Evolutionary conservation across 2,888 invertebrate species (phyloP), one percentile per base, ranked within the genome.

Genomic region (Patella pellucida): DNA sequence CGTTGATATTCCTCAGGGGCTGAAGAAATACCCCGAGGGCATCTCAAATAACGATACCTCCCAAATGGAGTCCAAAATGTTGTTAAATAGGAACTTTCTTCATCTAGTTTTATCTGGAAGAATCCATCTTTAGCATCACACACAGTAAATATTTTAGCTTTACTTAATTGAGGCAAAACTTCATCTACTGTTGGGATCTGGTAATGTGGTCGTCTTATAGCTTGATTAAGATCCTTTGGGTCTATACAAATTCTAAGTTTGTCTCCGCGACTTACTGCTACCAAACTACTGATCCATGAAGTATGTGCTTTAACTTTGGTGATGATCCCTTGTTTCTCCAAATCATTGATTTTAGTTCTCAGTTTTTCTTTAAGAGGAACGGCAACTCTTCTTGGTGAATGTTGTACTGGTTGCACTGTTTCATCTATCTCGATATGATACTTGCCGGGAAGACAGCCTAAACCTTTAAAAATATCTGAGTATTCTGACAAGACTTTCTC

Each of bases 31-130:
- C 79, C 78, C 70, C 15, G 56, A 56, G 5, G 56, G 2, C 56
- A 56, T 4, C 56, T 56, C 15, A 82, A 78, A 72, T 73, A 82
- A 23, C 74, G 14, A 23, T 77, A 81, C 50, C 81, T 71, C 19
- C 79, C 78, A n/a, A 72, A 80, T n/a, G 81, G 82, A 16, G 78
- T 79, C 52, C 72, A 79, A 71, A 81, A 82, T 15, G 76, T 74
- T 16, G 76, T 78, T 41, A 82, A 72, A 67, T 73, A 67, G 14
- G 78, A 77, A 27, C 76, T 77, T 14, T 71, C 52, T 54, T 80
- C 71, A 27, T 78, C 74, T 52, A 82, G 68, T 67, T 78, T 76
- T 52, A 82, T 73, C 52, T 83, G 81, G 74, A 78, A 82, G 73
- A 81, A 82, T 4, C 56, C 56, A 56, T 56, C 79, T 16, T 75